A percentile compares a stretch with the other conserved stretches of the same genome.
These are phyloP conservation scores for Boloria selene DNA, from an alignment of 2,888 invertebrate species.

Conservation along the genomic window DNA sequence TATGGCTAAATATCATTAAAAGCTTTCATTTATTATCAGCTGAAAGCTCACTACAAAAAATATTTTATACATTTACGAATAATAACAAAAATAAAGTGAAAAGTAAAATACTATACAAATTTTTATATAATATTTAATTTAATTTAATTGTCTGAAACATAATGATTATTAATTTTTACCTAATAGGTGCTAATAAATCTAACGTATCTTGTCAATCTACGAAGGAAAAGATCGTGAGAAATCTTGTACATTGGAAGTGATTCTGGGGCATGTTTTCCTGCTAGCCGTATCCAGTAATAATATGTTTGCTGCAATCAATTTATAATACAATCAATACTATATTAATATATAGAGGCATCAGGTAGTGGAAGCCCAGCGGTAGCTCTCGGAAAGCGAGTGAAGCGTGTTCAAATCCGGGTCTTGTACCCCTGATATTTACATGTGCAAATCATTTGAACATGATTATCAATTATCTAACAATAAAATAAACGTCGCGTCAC, in stretches of 20 bases:
- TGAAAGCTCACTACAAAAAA: too few species aligned
- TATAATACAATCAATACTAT: neutral
- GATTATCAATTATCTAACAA: too few species aligned
- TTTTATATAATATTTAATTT: neutral
- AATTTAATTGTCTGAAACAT: slow-evolving; percentile 10
- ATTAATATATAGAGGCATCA: too few species aligned
- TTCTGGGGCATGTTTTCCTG: slow-evolving; percentile 25
- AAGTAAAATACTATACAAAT: neutral
- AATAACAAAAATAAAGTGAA: neutral
- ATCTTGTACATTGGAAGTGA: slow-evolving; percentile 21
- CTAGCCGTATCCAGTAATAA: slow-evolving; percentile 9
- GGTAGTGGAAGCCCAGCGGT: too few species aligned
- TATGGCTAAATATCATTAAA: too few species aligned
- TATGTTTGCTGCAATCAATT: slow-evolving; percentile 7
- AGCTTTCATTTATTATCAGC: too few species aligned
- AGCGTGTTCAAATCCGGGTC: too few species aligned
- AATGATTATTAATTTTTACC: slow-evolving; percentile 5
- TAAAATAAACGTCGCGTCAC: too few species aligned
- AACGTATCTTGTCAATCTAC: slow-evolving; percentile 2
- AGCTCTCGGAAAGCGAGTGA: too few species aligned
- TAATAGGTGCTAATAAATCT: slow-evolving; percentile 21
- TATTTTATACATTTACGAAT: too few species aligned
- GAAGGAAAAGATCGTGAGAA: slow-evolving; percentile 31
- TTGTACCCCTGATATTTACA: too few species aligned
- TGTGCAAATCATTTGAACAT: too few species aligned